Conservation (phyloP, 2,113 vertebrate species). For the Zingel zingel region DNA sequence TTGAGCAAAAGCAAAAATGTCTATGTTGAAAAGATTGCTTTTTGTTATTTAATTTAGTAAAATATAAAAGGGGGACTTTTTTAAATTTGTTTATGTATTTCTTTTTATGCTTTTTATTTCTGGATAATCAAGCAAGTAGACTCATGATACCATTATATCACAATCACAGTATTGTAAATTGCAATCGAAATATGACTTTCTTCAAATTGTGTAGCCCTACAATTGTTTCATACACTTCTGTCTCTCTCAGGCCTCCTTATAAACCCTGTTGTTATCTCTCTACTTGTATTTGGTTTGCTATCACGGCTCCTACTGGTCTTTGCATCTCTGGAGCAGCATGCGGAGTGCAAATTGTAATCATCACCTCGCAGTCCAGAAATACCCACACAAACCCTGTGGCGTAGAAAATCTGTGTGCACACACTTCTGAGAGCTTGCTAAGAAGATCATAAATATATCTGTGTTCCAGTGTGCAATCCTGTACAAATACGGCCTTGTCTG, state of each 20-base stretch:
- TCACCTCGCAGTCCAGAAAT: conserved; percentile 67
- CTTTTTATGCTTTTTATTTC: too few species aligned
- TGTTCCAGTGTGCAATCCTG: conserved; percentile 8
- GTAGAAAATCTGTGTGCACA: conserved; percentile 41
- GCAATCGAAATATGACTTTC: too few species aligned
- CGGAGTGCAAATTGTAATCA: conserved; percentile 66
- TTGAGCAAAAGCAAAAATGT: too few species aligned
- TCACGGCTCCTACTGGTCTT: conserved; percentile 53
- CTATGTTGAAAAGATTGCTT: too few species aligned
- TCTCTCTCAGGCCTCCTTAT: not conserved
- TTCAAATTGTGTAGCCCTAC: too few species aligned
- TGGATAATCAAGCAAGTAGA: too few species aligned
- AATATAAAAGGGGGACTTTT: too few species aligned
- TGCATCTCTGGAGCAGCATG: conserved; percentile 33
- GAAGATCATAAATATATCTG: conserved; percentile 43
- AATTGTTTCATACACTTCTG: not conserved
- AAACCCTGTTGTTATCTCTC: conserved; percentile 1
- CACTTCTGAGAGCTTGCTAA: conserved; percentile 29
- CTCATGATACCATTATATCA: too few species aligned
- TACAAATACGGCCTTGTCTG: not conserved
- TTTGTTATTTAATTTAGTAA: too few species aligned
- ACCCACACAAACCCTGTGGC: conserved; percentile 25
- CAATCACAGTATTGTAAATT: too few species aligned
- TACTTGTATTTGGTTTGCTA: conserved; percentile 5
- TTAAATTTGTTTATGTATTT: too few species aligned